Conservation (phyloP, 2,797 vertebrate genomes). For the Erethizon dorsatum region DNA sequence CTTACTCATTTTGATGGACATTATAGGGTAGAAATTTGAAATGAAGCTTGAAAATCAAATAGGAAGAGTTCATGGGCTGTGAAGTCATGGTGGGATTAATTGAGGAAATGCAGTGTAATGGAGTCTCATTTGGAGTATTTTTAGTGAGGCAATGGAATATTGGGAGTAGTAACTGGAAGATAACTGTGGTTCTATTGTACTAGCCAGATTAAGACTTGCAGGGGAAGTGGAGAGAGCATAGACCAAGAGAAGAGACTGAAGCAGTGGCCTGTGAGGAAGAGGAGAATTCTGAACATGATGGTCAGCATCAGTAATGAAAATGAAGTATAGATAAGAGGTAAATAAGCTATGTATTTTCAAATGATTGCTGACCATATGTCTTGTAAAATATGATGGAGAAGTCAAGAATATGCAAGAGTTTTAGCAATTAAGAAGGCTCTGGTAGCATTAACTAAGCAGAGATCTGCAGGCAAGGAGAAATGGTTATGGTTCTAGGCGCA, state of each 20-base stretch:
- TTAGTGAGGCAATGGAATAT: neutral
- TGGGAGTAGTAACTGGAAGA: neutral
- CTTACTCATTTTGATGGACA: neutral
- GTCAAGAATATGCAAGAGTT: neutral
- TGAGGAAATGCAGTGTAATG: neutral
- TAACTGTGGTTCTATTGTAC: neutral
- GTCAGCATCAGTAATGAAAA: neutral
- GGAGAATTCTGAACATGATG: rapidly evolving
- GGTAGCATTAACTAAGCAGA: neutral
- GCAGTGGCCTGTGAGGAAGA: neutral
- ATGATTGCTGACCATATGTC: neutral
- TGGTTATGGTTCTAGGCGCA: neutral
- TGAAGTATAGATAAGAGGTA: neutral
- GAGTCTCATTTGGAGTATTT: neutral
- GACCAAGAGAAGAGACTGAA: neutral
- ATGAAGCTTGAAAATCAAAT: neutral
- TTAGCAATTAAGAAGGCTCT: neutral
- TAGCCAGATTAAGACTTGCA: neutral
- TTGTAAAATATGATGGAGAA: neutral
- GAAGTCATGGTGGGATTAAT: neutral
- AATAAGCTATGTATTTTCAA: neutral
- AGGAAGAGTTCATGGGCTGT: neutral
- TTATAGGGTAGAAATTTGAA: neutral
- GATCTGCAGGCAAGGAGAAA: neutral
- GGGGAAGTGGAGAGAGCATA: neutral